Conservation (phyloP, 2,113 vertebrate species). For the Gulo gulo region DNA sequence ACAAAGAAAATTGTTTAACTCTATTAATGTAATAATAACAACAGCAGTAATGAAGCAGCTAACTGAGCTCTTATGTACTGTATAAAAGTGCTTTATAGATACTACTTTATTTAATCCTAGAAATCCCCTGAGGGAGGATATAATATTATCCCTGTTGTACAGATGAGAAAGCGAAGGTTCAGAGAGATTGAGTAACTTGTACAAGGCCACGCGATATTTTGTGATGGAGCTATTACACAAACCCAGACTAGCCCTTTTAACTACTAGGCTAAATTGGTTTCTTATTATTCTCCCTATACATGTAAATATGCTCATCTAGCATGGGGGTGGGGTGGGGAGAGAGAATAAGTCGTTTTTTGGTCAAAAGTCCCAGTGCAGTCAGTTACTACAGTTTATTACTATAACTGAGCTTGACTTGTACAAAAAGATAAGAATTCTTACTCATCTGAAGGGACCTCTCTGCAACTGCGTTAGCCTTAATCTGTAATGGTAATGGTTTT, state of each 20-base stretch:
- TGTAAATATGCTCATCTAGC: neutral
- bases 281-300: neutral
- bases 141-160: neutral
- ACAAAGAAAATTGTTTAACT: neutral
- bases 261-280: neutral
- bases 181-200: neutral
- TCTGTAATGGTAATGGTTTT: neutral
- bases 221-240: neutral
- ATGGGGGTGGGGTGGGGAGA: neutral
- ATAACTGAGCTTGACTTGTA: constrained; percentile 20
- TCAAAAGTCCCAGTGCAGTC: neutral
- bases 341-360: neutral
- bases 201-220: neutral
- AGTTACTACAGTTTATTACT: neutral
- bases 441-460: neutral
- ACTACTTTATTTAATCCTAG: constrained; percentile 26
- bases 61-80: neutral
- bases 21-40: neutral
- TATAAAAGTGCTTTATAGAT: neutral
- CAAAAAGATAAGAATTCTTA: constrained; percentile 29
- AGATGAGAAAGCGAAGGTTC: constrained; percentile 2
- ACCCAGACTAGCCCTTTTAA: neutral
- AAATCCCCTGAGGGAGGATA: neutral
- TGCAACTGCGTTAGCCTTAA: neutral
- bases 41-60: neutral